These are phyloP conservation scores for Zaprionus africanus DNA, from an alignment of 1,140 invertebrate species.

Conservation along the genomic window DNA sequence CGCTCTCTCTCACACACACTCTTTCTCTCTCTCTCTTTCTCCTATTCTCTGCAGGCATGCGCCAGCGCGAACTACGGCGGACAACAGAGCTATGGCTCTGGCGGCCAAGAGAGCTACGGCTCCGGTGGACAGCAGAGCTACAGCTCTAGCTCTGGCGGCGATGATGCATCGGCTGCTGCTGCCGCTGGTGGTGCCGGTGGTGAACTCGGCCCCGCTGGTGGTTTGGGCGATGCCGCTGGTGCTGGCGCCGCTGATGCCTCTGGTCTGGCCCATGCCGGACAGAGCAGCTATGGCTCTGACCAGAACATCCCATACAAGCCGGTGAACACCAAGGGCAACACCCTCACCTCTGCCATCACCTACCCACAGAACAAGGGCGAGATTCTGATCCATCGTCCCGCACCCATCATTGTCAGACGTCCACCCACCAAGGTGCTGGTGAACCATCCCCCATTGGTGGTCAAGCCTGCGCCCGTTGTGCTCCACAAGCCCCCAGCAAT, in stretches of 20 bases:
- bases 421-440: constrained; percentile 82
- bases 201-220: constrained; percentile 47
- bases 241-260: constrained; percentile 57
- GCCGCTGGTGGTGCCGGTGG: constrained; percentile 53
- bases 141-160: constrained; percentile 40
- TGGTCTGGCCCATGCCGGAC: constrained; percentile 59
- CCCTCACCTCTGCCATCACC: constrained; percentile 77
- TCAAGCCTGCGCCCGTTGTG: constrained; percentile 81
- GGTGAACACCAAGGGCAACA: constrained; percentile 78
- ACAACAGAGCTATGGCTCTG: constrained; percentile 57
- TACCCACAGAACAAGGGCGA: constrained; percentile 83
- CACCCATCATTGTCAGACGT: constrained; percentile 80
- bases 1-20: not conserved
- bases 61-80: constrained; percentile 66
- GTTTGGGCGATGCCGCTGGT: constrained; percentile 40
- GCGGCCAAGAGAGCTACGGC: constrained; percentile 40
- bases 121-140: constrained; percentile 53
- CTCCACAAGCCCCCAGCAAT: constrained; percentile 84
- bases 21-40: not conserved
- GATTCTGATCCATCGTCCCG: constrained; percentile 81
- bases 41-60: constrained; percentile 58
- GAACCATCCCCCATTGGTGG: constrained; percentile 82
- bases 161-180: constrained; percentile 47
- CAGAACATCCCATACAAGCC: constrained; percentile 76
- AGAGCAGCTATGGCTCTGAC: constrained; percentile 71